Evolutionary conservation across 2,888 invertebrate species (phyloP).

Genomic region (Conchocele bisecta): DNA sequence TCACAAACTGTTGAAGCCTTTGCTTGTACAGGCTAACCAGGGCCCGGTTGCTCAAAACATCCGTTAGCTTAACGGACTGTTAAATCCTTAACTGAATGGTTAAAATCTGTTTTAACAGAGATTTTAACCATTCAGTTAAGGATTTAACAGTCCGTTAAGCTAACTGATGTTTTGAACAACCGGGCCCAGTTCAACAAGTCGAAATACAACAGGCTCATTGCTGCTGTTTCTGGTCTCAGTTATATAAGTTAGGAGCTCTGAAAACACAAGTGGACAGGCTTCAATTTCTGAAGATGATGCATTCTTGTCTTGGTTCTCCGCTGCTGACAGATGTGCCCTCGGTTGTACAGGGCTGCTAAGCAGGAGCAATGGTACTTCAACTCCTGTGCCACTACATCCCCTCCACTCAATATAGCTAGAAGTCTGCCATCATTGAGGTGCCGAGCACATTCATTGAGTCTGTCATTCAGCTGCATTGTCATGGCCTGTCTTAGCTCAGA

Average conservation of each 20-base stretch:
- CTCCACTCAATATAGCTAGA: constrained; percentile 42
- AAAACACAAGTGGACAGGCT: not conserved
- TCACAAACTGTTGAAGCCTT: not conserved
- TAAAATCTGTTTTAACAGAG: no score
- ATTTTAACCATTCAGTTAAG: no score
- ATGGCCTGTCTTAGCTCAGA: not conserved
- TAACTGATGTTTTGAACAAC: no score
- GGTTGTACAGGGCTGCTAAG: constrained; percentile 17
- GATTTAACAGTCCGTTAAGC: no score
- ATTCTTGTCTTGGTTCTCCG: no score
- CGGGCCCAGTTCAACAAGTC: no score
- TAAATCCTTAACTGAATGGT: no score
- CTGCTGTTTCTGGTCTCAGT: not conserved
- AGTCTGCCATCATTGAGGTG: constrained; percentile 10
- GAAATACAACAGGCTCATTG: no score
- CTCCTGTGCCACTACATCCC: constrained; percentile 44
- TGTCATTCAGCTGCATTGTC: not conserved
- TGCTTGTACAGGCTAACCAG: not conserved
- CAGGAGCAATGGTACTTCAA: constrained; percentile 38
- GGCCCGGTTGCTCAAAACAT: not conserved
- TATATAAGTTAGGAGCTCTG: not conserved
- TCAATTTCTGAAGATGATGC: no score
- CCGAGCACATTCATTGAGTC: constrained; percentile 10
- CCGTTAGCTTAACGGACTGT: no score
- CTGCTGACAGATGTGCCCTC: no score